phyloP scores from a whole-genome alignment of 1,140 invertebrate genomes.

The Pogonomyrmex barbatus region DNA sequence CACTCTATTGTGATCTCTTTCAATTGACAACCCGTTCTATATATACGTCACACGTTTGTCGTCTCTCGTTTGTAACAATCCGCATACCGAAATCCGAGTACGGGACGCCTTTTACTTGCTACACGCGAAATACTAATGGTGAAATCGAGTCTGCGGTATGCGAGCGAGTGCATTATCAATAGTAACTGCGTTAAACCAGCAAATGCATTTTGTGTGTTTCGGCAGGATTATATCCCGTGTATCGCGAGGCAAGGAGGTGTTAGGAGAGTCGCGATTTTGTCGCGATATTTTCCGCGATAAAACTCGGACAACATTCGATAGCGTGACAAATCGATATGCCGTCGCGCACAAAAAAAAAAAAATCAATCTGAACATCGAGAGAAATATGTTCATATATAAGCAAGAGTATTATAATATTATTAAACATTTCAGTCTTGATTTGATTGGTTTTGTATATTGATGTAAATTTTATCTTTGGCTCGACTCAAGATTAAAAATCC shows the following conservation, averaged over 20 bases:
- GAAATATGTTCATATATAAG: too few species aligned
- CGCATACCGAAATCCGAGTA: background rate
- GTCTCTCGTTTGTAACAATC: background rate
- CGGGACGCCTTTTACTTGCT: conserved; percentile 50
- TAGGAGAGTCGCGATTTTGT: background rate
- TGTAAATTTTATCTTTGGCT: too few species aligned
- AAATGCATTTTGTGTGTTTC: conserved; percentile 73
- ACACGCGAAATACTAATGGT: conserved; percentile 64
- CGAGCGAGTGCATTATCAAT: conserved; percentile 72
- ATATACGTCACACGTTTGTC: background rate
- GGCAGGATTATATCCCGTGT: conserved; percentile 34
- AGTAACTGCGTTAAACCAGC: conserved; percentile 59
- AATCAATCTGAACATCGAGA: too few species aligned
- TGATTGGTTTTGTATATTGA: too few species aligned
- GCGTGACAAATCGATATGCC: background rate
- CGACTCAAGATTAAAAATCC: too few species aligned
- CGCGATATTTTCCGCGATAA: conserved; percentile 17
- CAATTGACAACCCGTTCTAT: background rate
- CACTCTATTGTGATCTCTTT: background rate
- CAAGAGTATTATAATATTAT: too few species aligned
- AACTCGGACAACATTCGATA: background rate
- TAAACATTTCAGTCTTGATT: too few species aligned
- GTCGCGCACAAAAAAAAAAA: too few species aligned
- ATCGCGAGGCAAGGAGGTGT: background rate
- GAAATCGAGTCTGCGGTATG: conserved; percentile 59